Evolutionary conservation across 2,113 vertebrate genomes (phyloP), one percentile per base, ranked within the genome.

Genomic region (Oenanthe melanoleuca): DNA sequence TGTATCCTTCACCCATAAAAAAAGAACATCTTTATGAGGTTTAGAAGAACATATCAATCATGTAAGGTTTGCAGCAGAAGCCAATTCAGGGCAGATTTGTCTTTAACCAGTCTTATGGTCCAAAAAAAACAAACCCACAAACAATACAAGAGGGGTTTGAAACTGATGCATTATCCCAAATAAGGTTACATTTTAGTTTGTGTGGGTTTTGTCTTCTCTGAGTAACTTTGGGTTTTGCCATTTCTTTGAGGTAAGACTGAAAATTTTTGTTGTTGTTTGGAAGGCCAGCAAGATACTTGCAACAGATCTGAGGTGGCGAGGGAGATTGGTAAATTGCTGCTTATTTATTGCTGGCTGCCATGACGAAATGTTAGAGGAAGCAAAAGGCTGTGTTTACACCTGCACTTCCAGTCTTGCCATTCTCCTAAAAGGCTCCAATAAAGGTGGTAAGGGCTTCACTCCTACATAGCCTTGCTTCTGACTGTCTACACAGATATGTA

Each of bases 401-500:
- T 28, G 49, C 21, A 18, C 60, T 72, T 74, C 44, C 40, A 91
- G 37, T 31, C n/a, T 53, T 44, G 25, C 13, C 31, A 6, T 65
- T 56, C 38, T 50, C 47, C 60, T 71, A 26, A 85, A 55, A 66
- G 3, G 20, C 28, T 59, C 14, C 56, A 25, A 42, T 53, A 28
- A 66, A 63, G 23, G n/a, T 42, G 24, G 25, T n/a, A 34, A 66
- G 61, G 47, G 47, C 31, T 74, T 9, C 6, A 6, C 34, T 55
- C 33, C 50, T 31, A 13, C n/a, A 22, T 1, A 42, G n/a, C n/a
- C 34, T 33, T 38, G 29, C 23, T 50, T 78, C 56, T 79, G 44
- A 12, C 5, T 12, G 6, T 29, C 24, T 56, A 8, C 12, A 8
- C 12, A 55, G 45, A 11, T 14, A 26, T 0, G 0, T 2, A 26